phyloP scores from a whole-genome alignment of 1,140 invertebrate species.

The Nasonia giraulti region DNA sequence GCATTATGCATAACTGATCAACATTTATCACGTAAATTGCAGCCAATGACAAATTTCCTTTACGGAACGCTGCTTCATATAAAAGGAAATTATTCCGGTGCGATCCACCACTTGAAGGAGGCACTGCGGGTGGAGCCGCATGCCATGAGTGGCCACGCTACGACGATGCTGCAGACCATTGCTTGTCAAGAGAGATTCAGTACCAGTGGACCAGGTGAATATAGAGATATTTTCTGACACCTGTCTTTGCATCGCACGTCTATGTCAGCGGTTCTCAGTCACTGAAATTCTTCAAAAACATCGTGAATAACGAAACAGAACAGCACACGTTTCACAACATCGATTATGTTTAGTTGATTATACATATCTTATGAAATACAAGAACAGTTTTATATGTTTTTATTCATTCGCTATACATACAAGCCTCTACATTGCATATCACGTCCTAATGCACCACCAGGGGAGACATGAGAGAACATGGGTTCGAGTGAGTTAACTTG shows the following conservation, averaged over 20 bases:
- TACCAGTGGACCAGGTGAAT: slow-evolving; percentile 19
- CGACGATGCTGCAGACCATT: slow-evolving; percentile 76
- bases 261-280: background rate
- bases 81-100: slow-evolving; percentile 80
- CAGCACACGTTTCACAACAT: background rate
- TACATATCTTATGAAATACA: background rate
- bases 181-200: slow-evolving; percentile 75
- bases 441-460: background rate
- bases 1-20: too few relatives aligned
- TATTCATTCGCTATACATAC: background rate
- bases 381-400: background rate
- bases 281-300: background rate
- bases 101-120: slow-evolving; percentile 81
- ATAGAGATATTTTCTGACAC: slow-evolving; percentile 36
- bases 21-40: slow-evolving; percentile 55
- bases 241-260: slow-evolving; percentile 14
- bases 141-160: slow-evolving; percentile 75
- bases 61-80: slow-evolving; percentile 80
- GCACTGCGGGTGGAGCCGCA: slow-evolving; percentile 77
- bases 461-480: background rate
- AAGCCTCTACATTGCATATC: background rate
- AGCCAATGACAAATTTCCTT: slow-evolving; percentile 83
- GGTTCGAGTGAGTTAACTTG: background rate
- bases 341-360: background rate
- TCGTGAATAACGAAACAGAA: background rate